These are phyloP conservation scores for Carlito syrichta DNA, from an alignment of 2,113 vertebrate species.

Conservation along the genomic window DNA sequence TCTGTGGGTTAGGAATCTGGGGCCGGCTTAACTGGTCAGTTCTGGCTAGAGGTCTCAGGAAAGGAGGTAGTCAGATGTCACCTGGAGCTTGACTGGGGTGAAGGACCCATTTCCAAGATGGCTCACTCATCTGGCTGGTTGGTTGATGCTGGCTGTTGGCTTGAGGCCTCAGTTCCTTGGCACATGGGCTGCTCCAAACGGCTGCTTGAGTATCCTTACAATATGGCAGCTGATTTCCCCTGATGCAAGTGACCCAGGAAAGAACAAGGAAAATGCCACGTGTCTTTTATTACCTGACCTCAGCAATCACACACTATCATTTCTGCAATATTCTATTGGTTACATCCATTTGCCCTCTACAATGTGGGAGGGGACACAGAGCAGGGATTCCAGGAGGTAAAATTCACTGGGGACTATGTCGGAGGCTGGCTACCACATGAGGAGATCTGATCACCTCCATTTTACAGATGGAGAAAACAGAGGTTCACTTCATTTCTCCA, in stretches of 20 bases:
- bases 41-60: background rate
- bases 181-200: background rate
- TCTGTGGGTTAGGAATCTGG: background rate
- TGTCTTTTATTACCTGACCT: background rate
- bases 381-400: background rate
- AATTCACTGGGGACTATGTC: fast-evolving
- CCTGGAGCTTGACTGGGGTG: background rate
- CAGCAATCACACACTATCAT: background rate
- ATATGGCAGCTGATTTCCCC: background rate
- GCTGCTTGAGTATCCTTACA: background rate
- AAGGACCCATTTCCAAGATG: background rate
- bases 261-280: background rate
- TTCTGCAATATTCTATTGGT: background rate
- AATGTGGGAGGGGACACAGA: background rate
- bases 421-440: background rate
- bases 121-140: fast-evolving
- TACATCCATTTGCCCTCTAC: background rate
- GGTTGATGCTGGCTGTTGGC: background rate
- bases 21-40: background rate
- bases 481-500: background rate
- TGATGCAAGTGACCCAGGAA: background rate
- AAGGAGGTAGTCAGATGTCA: background rate
- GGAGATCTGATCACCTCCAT: background rate
- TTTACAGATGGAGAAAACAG: background rate
- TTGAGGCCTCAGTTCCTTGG: background rate